Conservation (phyloP, 2,113 vertebrate genomes). For the Taxidea taxus region DNA sequence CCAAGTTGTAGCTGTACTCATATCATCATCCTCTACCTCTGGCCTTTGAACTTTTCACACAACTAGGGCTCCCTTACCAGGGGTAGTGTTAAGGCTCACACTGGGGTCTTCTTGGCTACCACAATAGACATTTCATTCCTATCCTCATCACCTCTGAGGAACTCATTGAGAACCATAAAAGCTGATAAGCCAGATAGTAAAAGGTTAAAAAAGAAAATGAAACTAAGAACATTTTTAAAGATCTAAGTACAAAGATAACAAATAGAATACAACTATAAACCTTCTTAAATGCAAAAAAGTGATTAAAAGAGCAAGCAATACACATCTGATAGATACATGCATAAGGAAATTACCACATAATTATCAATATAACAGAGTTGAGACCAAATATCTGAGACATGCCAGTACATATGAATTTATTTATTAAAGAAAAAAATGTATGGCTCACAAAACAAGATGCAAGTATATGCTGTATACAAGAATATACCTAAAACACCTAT, state of each 20-base stretch:
- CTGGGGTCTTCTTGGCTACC: background rate
- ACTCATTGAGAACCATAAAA: background rate
- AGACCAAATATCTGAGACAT: background rate
- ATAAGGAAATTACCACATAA: background rate
- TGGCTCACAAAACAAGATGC: background rate
- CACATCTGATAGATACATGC: background rate
- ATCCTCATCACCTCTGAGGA: background rate
- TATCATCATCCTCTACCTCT: background rate
- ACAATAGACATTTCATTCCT: background rate
- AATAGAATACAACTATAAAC: background rate
- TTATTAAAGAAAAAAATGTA: constrained; percentile 15
- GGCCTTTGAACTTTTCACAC: background rate
- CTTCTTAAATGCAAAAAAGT: background rate
- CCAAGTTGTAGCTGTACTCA: background rate
- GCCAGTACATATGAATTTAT: background rate
- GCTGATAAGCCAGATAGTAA: background rate
- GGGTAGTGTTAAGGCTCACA: background rate
- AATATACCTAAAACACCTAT: background rate
- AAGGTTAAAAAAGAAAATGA: constrained; percentile 5
- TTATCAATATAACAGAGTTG: background rate
- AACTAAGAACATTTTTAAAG: background rate
- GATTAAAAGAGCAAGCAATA: background rate
- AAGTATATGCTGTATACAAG: background rate
- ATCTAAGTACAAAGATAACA: background rate
- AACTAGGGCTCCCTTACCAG: background rate